Conservation (phyloP, 2,113 vertebrate genomes). For the Leiothrix lutea region DNA sequence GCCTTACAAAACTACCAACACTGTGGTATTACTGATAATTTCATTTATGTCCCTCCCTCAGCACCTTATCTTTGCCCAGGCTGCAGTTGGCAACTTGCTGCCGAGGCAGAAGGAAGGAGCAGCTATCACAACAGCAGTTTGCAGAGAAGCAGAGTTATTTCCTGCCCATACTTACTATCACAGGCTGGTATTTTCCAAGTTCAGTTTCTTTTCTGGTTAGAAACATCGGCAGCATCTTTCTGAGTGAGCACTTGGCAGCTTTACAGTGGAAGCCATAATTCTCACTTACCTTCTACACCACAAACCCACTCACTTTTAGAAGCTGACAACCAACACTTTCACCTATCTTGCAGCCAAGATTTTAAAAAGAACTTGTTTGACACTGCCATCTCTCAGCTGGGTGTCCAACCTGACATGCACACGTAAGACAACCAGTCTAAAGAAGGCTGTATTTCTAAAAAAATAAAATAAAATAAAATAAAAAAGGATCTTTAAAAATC, state of each 20-base stretch:
- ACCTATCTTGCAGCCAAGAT: neutral
- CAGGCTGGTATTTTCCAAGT: neutral
- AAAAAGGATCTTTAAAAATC: neutral
- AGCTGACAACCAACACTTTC: conserved; percentile 12
- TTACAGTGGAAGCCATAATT: neutral
- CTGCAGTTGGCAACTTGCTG: neutral
- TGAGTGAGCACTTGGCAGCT: neutral
- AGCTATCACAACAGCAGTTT: neutral
- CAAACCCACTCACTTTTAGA: neutral
- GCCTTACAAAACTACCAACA: neutral
- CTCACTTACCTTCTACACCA: neutral
- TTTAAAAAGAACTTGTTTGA: neutral
- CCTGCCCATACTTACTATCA: neutral
- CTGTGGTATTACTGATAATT: neutral
- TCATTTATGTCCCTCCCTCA: neutral
- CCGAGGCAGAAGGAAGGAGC: neutral
- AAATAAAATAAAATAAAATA: neutral
- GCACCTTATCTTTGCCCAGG: neutral
- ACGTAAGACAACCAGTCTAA: neutral
- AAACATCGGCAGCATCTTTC: neutral
- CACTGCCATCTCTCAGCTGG: neutral
- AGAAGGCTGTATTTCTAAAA: neutral
- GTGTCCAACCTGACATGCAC: neutral
- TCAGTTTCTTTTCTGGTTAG: neutral
- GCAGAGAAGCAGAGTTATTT: neutral